phyloP scores from a whole-genome alignment of 2,888 invertebrate species.

The Pheosia gnoma region DNA sequence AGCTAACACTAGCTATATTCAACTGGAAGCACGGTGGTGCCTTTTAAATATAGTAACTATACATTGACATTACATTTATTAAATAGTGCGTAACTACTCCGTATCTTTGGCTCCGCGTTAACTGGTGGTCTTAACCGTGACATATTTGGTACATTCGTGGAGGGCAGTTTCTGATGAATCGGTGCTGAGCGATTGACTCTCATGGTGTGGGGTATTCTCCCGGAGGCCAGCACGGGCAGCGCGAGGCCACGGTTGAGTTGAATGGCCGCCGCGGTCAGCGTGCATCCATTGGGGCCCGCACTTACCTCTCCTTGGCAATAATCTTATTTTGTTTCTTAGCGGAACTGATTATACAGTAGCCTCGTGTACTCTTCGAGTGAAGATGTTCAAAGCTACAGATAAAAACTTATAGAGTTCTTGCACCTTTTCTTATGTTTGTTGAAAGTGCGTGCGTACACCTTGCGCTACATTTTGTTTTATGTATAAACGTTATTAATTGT shows the following conservation, averaged over 20 bases:
- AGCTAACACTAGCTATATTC: neutral
- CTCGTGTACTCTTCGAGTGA: slow-evolving; percentile 40
- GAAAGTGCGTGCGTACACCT: neutral
- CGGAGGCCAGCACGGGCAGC: slow-evolving; percentile 45
- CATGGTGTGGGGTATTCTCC: slow-evolving; percentile 24
- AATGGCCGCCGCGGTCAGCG: slow-evolving; percentile 70
- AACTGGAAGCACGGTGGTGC: neutral
- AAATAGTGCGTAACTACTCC: neutral
- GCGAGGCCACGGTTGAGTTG: slow-evolving; percentile 71
- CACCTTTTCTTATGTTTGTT: neutral
- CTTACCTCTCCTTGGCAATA: slow-evolving; percentile 76
- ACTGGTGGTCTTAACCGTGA: neutral
- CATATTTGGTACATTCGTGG: neutral
- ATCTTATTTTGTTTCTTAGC: slow-evolving; percentile 69
- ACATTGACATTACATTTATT: neutral
- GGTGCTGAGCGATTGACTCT: slow-evolving; percentile 21
- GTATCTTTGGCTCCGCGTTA: slow-evolving; percentile 2
- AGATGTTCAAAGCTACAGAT: slow-evolving; percentile 21
- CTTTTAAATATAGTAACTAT: slow-evolving; percentile 1
- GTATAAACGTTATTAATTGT: neutral
- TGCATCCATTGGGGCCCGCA: slow-evolving; percentile 64
- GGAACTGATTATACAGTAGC: slow-evolving; percentile 60
- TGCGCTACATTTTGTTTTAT: neutral
- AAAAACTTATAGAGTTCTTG: slow-evolving; percentile 11
- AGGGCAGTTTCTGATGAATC: slow-evolving; percentile 2